Base-by-base conservation (phyloP, 2,888 invertebrate genomes). In the Hermaeophaga mercurialis region DNA sequence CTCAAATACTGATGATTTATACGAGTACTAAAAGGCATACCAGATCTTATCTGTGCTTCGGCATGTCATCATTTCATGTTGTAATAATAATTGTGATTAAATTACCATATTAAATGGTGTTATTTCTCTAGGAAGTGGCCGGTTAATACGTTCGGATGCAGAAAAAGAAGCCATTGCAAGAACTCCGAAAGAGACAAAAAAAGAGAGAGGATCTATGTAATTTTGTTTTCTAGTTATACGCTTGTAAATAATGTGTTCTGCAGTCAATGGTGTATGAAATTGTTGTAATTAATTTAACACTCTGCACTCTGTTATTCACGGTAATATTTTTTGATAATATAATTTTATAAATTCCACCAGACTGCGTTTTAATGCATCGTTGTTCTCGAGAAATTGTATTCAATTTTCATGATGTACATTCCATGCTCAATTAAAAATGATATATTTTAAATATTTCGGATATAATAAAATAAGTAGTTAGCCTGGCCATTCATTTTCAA, bases 51-150 rank as follows among this genome's bases (percentile, higher is more conserved):
- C 22, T 5, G 3, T 1, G 17, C 14, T 17, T 18, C 18, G 24
- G 19, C 24, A 19, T 38, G 26, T 11, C 36, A 48, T 38, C 12
- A 14, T n/a, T 33, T 46, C 39, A 34, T 52, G 34, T 48, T 22
- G 39, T 41, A 19, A 11, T 50, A 31, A 50, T 50, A 50, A 39
- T 52, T 15, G 52, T 52, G 26, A 52, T 52, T 8, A 43, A 34
- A 52, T 52, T 52, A 52, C 43, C 52, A 52, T 52, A 52, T 43
- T 52, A 52, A 52, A 43, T 19, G 43, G 43, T 43, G 34, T 36
- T 47, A 31, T 17, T 17, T 43, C 44, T 52, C 8, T 33, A 52
- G 52, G 52, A 52, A 52, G 43, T 52, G 11, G 19, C 24, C 52
- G 12, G 15, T 44, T 28, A 50, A 22, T 22, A 18, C 17, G 22